These are phyloP conservation scores for Istiophorus platypterus DNA, from an alignment of 2,113 vertebrate genomes.

Conservation along the genomic window DNA sequence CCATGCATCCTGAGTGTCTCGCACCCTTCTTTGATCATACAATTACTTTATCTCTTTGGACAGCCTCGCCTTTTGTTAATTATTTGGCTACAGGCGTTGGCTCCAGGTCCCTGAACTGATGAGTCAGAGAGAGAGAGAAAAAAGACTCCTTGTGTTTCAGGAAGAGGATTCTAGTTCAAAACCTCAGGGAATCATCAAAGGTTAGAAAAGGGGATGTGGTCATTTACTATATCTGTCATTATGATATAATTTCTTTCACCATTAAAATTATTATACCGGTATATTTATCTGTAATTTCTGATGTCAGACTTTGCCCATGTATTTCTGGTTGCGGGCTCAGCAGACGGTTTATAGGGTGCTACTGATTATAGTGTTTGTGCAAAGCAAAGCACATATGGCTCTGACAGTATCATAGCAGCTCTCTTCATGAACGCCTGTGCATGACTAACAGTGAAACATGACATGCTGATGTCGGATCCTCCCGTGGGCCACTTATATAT, in stretches of 20 bases:
- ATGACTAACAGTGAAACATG: constrained; percentile 71
- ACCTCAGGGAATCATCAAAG: constrained; percentile 71
- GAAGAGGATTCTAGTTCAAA: constrained; percentile 58
- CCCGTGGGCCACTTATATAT: constrained; percentile 53
- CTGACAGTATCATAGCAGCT: constrained; percentile 64
- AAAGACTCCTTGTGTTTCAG: constrained; percentile 38
- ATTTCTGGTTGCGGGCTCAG: constrained; percentile 77
- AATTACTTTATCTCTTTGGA: constrained; percentile 52
- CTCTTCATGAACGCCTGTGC: constrained; percentile 75
- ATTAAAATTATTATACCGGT: constrained; percentile 60
- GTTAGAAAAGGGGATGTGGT: constrained; percentile 50
- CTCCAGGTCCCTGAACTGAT: constrained; percentile 56
- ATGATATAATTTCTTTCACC: constrained; percentile 59
- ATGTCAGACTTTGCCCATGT: constrained; percentile 60
- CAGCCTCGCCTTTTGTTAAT: constrained; percentile 55
- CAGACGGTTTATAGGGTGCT: constrained; percentile 71
- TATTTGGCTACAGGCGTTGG: constrained; percentile 50
- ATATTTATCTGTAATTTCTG: constrained; percentile 65
- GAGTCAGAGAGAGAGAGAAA: constrained; percentile 61
- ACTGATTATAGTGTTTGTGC: constrained; percentile 82
- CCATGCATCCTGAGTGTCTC: constrained; percentile 21
- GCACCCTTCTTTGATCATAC: constrained; percentile 62
- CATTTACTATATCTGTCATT: constrained; percentile 68
- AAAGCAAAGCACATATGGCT: constrained; percentile 68
- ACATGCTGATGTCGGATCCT: constrained; percentile 63